Evolutionary conservation across 1,140 invertebrate genomes (phyloP).

Genomic region (Anastatus disparis): DNA sequence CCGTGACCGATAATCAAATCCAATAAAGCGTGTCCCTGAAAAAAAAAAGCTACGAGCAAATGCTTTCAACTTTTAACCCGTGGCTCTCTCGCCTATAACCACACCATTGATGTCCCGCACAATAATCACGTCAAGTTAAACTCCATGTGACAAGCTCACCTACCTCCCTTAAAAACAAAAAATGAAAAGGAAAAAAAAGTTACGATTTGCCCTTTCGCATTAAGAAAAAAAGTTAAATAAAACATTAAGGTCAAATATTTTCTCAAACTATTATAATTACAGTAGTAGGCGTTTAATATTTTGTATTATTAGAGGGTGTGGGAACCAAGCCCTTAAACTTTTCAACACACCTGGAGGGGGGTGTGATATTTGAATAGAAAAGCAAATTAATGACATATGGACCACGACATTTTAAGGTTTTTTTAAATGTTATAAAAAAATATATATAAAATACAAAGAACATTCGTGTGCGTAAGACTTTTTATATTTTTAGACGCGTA

Average conservation of each 20-base stretch:
- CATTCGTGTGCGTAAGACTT: neutral
- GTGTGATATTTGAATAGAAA: neutral
- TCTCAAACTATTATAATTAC: too few relatives aligned
- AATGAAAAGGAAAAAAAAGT: neutral
- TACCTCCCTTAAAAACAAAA: too few relatives aligned
- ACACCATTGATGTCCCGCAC: too few relatives aligned
- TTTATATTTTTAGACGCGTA: conserved; percentile 16
- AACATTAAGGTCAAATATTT: too few relatives aligned
- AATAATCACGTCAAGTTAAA: neutral
- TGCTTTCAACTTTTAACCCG: neutral
- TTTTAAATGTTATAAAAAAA: too few relatives aligned
- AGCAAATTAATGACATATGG: conserved; percentile 33
- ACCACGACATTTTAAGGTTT: conserved; percentile 1
- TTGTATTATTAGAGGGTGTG: too few relatives aligned
- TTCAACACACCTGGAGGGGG: neutral
- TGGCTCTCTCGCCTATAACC: too few relatives aligned
- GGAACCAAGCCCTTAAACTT: neutral
- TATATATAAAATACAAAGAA: too few relatives aligned
- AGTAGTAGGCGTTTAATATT: too few relatives aligned
- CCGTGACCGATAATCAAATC: neutral
- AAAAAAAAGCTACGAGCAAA: conserved; percentile 1
- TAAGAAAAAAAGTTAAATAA: too few relatives aligned
- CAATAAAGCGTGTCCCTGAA: neutral
- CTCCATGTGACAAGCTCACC: neutral
- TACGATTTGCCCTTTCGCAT: too few relatives aligned